Evolutionary conservation across 2,888 invertebrate species (phyloP), one percentile per base, ranked within the genome.

Genomic region (Drosophila atripex): DNA sequence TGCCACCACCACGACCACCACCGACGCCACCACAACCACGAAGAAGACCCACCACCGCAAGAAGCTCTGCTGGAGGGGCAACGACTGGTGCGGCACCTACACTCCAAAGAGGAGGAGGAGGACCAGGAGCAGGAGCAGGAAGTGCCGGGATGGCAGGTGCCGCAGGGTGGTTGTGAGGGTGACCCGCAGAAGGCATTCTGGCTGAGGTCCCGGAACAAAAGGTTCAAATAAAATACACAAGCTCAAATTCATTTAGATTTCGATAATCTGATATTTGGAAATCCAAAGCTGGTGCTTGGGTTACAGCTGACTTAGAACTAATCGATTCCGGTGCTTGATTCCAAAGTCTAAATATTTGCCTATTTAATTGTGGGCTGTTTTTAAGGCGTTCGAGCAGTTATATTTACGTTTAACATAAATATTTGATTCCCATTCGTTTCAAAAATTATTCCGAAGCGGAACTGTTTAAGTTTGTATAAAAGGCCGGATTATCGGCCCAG

Each of bases 11-110:
- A 38, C 59, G 2, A 56, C 55, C 1, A 50, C 50, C 2, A 41
- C 51, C 8, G 28, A 51, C 7, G 23, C 54, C n/a, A 23, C 21
- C 21, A 23, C 54, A 2, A 11, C 14, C n/a, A 21, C 54, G 9
- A 8, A 28, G 7, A 35, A 35, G 35, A 35, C 35, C 35, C 35
- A 35, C 7, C 32, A 32, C 4, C 35, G 35, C 35, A 14, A 35
- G n/a, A 35, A 35, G 35, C 35, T 35, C n/a, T 35, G 35, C 35
- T 35, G 35, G n/a, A 55, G 32, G 45, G 54, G 54, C 16, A 55
- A 55, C 54, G 45, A 55, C 14, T 55, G 54, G 54, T 55, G 54
- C 45, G 30, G 45, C 32, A 55, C 54, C 14, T 45, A 21, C 7
- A 38, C 35, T 6, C 35, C n/a, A 14, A 35, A n/a, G 35, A 35